Evolutionary conservation across 2,888 invertebrate genomes (phyloP).

Genomic region (Coenonympha arcania): DNA sequence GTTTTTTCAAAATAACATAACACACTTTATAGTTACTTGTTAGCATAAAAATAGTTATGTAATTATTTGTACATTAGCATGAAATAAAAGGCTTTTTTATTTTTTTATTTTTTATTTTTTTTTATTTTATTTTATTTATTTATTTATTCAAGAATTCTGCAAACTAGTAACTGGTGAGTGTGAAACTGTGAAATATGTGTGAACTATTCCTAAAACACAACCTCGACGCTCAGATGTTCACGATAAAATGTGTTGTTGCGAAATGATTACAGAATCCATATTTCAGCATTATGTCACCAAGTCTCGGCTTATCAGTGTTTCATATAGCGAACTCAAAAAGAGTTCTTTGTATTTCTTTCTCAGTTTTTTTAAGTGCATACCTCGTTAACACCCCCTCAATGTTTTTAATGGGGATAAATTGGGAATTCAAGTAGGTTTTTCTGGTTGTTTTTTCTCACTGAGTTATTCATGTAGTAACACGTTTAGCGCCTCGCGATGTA

Average conservation of each 20-base stretch:
- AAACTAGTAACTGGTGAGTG: too few relatives aligned
- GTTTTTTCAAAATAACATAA: too few relatives aligned
- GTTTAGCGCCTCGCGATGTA: slow-evolving; percentile 49
- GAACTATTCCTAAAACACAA: slow-evolving; percentile 5
- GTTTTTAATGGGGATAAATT: slow-evolving; percentile 28
- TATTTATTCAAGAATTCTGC: too few relatives aligned
- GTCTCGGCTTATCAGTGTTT: slow-evolving; percentile 4
- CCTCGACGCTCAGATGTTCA: slow-evolving; percentile 2
- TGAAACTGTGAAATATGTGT: too few relatives aligned
- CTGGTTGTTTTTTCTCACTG: slow-evolving; percentile 33
- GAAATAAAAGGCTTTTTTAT: too few relatives aligned
- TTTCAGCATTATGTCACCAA: slow-evolving; percentile 10
- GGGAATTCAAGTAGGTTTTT: slow-evolving; percentile 22
- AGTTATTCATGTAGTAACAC: slow-evolving; percentile 47
- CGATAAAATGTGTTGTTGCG: neutral
- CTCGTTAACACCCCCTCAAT: slow-evolving; percentile 27
- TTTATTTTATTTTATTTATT: too few relatives aligned
- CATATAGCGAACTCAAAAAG: slow-evolving; percentile 2
- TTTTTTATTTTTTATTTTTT: too few relatives aligned
- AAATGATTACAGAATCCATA: slow-evolving; percentile 5
- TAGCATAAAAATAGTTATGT: too few relatives aligned
- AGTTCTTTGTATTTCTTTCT: slow-evolving; percentile 10
- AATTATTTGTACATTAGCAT: too few relatives aligned
- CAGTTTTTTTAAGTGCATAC: slow-evolving; percentile 7
- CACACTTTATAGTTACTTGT: too few relatives aligned